phyloP scores from a whole-genome alignment of 1,140 invertebrate species.

The Dreissena polymorpha region DNA sequence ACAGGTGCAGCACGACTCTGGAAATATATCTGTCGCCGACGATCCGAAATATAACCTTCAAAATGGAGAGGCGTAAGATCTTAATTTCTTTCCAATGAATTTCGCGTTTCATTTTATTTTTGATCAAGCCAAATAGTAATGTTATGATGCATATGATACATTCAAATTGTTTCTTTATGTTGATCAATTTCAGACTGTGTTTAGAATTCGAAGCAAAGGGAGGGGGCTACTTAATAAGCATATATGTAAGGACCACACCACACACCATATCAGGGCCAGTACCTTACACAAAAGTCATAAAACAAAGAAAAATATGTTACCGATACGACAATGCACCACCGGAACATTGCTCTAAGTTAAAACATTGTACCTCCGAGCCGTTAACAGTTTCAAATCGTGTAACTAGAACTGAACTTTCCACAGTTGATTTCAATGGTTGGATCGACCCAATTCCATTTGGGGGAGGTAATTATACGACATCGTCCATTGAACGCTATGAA shows the following conservation, averaged over 20 bases:
- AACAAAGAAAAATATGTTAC: neutral
- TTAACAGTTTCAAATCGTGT: neutral
- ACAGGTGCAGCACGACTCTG: neutral
- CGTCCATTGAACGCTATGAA: conserved; percentile 12
- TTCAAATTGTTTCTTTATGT: neutral
- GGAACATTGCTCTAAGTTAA: conserved; percentile 13
- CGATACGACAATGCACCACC: neutral
- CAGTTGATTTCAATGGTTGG: conserved; percentile 19
- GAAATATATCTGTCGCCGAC: neutral
- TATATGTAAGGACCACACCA: neutral
- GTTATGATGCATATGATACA: neutral
- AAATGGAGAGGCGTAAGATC: conserved; percentile 18
- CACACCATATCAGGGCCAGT: neutral
- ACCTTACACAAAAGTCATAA: neutral
- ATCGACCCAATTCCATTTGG: neutral
- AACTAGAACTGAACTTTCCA: neutral
- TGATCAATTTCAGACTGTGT: conserved; percentile 8
- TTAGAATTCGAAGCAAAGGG: conserved; percentile 14
- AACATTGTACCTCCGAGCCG: neutral
- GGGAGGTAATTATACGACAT: neutral
- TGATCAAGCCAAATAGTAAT: neutral
- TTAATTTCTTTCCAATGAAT: neutral
- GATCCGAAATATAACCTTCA: neutral
- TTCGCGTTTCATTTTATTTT: neutral
- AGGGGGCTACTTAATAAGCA: conserved; percentile 22